phyloP scores from a whole-genome alignment of 2,797 vertebrate genomes.

The Mergus octosetaceus region DNA sequence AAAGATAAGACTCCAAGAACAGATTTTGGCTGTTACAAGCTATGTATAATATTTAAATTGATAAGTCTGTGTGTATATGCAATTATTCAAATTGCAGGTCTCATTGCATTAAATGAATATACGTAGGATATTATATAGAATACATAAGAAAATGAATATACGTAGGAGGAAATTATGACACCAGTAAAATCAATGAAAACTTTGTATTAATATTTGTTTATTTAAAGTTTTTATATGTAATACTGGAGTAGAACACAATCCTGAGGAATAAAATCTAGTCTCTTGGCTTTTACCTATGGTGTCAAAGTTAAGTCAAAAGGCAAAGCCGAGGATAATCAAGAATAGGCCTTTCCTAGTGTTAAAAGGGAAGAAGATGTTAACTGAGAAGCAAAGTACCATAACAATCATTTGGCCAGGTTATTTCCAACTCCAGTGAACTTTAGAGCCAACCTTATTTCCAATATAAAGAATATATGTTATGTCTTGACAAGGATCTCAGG shows the following conservation, averaged over 20 bases:
- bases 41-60: background rate
- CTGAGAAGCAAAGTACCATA: background rate
- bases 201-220: background rate
- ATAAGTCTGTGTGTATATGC: background rate
- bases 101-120: background rate
- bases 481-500: constrained; percentile 6
- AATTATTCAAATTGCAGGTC: background rate
- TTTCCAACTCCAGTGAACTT: background rate
- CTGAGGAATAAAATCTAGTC: background rate
- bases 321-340: background rate
- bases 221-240: background rate
- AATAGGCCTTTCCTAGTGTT: background rate
- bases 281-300: background rate
- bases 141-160: background rate
- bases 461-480: background rate
- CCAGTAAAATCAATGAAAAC: background rate
- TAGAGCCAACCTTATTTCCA: background rate
- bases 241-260: background rate
- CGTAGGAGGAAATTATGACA: background rate
- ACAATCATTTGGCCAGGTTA: background rate
- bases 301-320: background rate
- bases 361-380: background rate
- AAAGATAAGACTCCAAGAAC: background rate
- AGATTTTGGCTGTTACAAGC: background rate
- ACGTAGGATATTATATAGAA: too few species aligned